Conservation (phyloP, 2,113 vertebrate genomes). For the Aphelocoma coerulescens region DNA sequence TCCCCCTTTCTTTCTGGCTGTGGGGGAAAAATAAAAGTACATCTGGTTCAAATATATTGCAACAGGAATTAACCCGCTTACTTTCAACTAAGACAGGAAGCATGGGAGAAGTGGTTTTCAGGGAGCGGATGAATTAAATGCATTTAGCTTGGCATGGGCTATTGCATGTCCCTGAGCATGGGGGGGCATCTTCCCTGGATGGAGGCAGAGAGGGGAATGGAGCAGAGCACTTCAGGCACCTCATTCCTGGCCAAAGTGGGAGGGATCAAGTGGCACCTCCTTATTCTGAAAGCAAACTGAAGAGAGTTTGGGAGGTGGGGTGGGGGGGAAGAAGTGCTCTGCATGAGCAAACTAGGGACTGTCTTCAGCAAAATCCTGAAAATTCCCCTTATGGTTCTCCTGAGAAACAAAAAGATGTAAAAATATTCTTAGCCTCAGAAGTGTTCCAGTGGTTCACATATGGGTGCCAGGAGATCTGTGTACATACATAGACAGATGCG, state of each 20-base stretch:
- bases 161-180: accelerated
- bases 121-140: neutral
- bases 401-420: neutral
- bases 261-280: neutral
- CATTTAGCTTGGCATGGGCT: neutral
- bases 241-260: neutral
- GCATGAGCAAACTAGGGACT: neutral
- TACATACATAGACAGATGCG: accelerated
- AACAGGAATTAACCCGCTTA: neutral
- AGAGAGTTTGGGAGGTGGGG: neutral
- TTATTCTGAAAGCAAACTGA: neutral
- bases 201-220: neutral
- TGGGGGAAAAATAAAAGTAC: neutral
- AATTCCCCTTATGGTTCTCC: neutral
- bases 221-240: neutral
- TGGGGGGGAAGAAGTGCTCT: neutral
- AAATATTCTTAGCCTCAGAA: neutral
- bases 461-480: neutral
- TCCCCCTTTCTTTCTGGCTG: constrained; percentile 6
- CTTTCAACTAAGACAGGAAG: neutral
- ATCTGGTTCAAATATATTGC: constrained; percentile 23
- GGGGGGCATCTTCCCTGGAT: neutral
- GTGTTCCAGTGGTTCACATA: neutral
- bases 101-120: neutral
- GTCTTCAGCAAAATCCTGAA: neutral